A percentile compares a stretch with the other conserved stretches of the same genome.
Evolutionary conservation across 2,113 vertebrate genomes (phyloP).

Genomic region (Gymnocephalus cernua): DNA sequence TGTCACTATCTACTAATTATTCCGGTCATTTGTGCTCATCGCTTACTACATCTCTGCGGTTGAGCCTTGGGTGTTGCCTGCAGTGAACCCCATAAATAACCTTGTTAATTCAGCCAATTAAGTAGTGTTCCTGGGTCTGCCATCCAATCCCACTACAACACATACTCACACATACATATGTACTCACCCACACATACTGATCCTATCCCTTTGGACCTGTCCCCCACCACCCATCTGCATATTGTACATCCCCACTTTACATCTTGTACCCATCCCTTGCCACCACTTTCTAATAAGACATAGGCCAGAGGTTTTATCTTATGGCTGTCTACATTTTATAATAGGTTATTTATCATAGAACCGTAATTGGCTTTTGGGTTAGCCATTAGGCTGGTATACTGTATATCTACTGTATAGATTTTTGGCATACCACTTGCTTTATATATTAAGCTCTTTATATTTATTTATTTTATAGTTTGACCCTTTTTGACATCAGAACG

Average conservation of each 20-base stretch:
- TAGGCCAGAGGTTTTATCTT: not conserved
- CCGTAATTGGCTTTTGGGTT: not conserved
- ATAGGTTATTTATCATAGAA: not conserved
- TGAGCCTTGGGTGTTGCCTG: conserved; percentile 49
- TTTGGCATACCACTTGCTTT: not conserved
- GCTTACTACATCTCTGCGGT: conserved; percentile 42
- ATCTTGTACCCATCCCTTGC: not conserved
- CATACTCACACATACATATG: not conserved
- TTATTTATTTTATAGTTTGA: too few relatives aligned
- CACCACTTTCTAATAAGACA: not conserved
- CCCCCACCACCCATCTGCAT: not conserved
- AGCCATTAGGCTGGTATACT: not conserved
- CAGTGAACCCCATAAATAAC: conserved; percentile 46
- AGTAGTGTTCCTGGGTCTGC: not conserved
- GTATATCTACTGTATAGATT: not conserved
- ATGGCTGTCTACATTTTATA: not conserved
- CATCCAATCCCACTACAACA: not conserved
- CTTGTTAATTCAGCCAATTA: conserved; percentile 55
- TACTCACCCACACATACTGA: not conserved
- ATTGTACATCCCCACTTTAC: not conserved
- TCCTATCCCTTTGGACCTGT: not conserved
- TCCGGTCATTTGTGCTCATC: conserved; percentile 71
- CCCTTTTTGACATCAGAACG: not conserved
- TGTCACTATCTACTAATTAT: conserved; percentile 73
- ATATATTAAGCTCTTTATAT: not conserved